Evolutionary conservation across 2,888 invertebrate genomes (phyloP).

Genomic region (Zonitis immaculata): DNA sequence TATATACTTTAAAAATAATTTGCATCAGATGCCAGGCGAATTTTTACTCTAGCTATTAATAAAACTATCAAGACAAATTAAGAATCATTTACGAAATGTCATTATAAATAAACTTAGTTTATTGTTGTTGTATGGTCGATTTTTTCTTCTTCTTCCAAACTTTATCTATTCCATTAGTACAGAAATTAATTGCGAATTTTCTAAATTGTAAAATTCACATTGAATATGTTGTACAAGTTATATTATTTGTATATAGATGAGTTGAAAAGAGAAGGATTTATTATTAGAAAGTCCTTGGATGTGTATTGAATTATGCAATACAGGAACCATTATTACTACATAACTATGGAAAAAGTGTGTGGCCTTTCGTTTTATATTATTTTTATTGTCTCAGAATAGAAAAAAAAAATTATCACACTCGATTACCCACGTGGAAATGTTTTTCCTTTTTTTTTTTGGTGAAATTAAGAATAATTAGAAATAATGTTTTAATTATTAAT

Average conservation of each 20-base stretch:
- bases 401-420: not conserved
- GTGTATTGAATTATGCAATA: slow-evolving; percentile 19
- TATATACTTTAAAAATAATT: slow-evolving; percentile 21
- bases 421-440: not conserved
- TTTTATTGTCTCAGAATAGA: slow-evolving; percentile 1
- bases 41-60: slow-evolving; percentile 11
- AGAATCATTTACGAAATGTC: slow-evolving; percentile 1
- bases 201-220: slow-evolving; percentile 4
- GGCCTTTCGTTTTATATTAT: slow-evolving; percentile 12
- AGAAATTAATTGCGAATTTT: not conserved
- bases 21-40: slow-evolving; percentile 17
- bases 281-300: slow-evolving; percentile 25
- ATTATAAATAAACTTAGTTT: not conserved
- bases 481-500: no score
- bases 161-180: no score
- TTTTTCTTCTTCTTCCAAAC: no score
- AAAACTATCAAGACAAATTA: not conserved
- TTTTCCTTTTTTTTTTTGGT: not conserved
- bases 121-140: no score
- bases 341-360: slow-evolving; percentile 13
- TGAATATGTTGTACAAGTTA: slow-evolving; percentile 2
- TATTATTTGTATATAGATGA: not conserved
- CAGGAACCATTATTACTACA: slow-evolving; percentile 19
- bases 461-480: no score
- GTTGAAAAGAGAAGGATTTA: slow-evolving; percentile 15